Evolutionary conservation across 2,113 vertebrate genomes (phyloP).

Genomic region (Casuarius casuarius): DNA sequence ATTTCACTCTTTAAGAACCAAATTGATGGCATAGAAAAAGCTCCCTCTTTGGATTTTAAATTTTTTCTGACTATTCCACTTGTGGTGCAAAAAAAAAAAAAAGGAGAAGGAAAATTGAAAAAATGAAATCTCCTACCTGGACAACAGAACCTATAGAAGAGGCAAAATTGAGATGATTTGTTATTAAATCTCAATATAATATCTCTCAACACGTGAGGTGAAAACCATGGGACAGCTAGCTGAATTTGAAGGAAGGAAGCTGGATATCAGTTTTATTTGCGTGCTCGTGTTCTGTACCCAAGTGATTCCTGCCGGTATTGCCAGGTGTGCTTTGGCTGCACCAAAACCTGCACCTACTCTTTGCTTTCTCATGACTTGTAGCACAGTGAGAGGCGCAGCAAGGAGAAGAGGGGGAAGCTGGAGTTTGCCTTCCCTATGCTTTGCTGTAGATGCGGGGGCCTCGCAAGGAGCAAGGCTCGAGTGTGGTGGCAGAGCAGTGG

Average conservation of each 20-base stretch:
- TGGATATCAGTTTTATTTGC: constrained; percentile 13
- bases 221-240: constrained; percentile 35
- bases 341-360: background rate
- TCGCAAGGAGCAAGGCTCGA: background rate
- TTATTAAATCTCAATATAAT: constrained; percentile 49
- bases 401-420: background rate
- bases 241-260: background rate
- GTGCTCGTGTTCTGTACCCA: background rate
- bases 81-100: background rate
- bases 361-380: background rate
- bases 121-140: background rate
- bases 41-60: constrained; percentile 45
- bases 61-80: constrained; percentile 48
- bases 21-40: constrained; percentile 67
- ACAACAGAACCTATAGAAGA: background rate
- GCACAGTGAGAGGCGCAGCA: background rate
- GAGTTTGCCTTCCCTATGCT: too few relatives aligned
- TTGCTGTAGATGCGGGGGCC: accelerated
- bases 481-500: background rate
- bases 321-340: background rate
- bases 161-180: constrained; percentile 40
- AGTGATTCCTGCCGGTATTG: background rate
- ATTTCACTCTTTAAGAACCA: constrained; percentile 64
- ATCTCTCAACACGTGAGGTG: constrained; percentile 3
- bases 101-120: background rate